These are phyloP conservation scores for Rhinatrema bivittatum DNA, from an alignment of 2,797 vertebrate species.

Conservation along the genomic window DNA sequence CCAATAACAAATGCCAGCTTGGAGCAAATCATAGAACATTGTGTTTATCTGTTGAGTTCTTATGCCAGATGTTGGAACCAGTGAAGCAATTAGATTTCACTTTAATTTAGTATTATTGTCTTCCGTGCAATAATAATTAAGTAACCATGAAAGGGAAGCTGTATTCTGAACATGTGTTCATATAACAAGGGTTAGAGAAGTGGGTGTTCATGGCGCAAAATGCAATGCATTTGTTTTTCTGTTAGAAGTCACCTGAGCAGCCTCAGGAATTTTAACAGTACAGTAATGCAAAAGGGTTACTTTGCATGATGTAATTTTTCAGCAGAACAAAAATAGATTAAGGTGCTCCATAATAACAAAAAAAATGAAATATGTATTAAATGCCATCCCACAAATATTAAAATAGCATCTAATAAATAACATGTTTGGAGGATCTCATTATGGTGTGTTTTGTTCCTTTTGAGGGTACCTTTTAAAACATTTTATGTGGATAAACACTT, in stretches of 20 bases:
- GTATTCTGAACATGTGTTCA: background rate
- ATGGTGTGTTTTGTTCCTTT: too few species aligned
- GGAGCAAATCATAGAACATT: constrained; percentile 2
- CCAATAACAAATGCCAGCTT: constrained; percentile 10
- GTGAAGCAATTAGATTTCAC: constrained; percentile 15
- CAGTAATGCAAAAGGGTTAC: too few species aligned
- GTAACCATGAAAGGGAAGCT: constrained; percentile 10
- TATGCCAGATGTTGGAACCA: constrained; percentile 11
- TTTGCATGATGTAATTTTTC: too few species aligned
- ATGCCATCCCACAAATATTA: too few species aligned
- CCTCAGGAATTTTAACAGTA: too few species aligned
- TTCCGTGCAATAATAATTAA: constrained; percentile 28
- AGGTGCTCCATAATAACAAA: too few species aligned
- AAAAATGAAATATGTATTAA: too few species aligned
- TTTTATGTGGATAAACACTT: too few species aligned
- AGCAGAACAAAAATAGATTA: too few species aligned
- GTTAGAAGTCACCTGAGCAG: background rate
- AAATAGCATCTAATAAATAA: too few species aligned
- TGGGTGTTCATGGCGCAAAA: background rate
- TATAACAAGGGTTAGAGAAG: background rate
- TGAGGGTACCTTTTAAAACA: too few species aligned
- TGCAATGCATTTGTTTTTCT: background rate
- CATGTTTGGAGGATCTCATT: too few species aligned
- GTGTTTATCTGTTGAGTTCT: constrained; percentile 12
- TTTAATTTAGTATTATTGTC: constrained; percentile 21